Conservation (phyloP, 1,140 invertebrate genomes). For the Liolophura sinensis region DNA sequence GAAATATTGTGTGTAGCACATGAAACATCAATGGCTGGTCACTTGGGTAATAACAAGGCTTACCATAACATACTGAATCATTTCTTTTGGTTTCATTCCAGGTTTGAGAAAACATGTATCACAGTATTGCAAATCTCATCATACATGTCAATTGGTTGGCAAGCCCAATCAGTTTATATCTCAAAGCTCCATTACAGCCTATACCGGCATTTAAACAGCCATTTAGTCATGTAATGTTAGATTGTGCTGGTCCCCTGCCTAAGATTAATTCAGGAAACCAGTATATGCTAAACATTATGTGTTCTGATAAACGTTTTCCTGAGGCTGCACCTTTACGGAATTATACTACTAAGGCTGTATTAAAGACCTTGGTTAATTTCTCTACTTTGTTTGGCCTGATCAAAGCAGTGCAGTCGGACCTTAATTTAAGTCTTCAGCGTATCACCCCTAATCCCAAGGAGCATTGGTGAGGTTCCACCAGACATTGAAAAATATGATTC, state of each 20-base stretch:
- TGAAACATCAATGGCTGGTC: conserved; percentile 12
- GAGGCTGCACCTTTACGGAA: conserved; percentile 24
- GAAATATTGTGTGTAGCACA: conserved; percentile 14
- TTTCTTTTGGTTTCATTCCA: not conserved
- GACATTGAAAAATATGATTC: too few species aligned
- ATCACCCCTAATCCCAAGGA: too few species aligned
- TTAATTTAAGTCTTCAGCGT: too few species aligned
- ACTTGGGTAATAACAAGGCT: conserved; percentile 12
- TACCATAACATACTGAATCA: not conserved
- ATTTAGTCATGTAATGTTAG: conserved; percentile 23
- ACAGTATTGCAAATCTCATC: conserved; percentile 15
- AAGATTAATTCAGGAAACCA: conserved; percentile 21
- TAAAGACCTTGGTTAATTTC: conserved; percentile 14
- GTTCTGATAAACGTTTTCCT: conserved; percentile 21
- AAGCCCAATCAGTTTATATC: conserved; percentile 18
- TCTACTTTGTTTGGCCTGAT: too few species aligned
- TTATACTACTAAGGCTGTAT: conserved; percentile 10
- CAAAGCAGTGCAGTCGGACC: too few species aligned
- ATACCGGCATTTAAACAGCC: conserved; percentile 16
- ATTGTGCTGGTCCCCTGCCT: conserved; percentile 20
- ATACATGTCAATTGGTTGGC: conserved; percentile 20
- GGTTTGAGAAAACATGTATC: conserved; percentile 6
- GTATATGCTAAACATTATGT: conserved; percentile 28
- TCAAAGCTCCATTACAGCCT: conserved; percentile 6
- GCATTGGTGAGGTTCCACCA: too few species aligned